Evolutionary conservation across 2,797 vertebrate species (phyloP).

Genomic region (Syngnathus acus): DNA sequence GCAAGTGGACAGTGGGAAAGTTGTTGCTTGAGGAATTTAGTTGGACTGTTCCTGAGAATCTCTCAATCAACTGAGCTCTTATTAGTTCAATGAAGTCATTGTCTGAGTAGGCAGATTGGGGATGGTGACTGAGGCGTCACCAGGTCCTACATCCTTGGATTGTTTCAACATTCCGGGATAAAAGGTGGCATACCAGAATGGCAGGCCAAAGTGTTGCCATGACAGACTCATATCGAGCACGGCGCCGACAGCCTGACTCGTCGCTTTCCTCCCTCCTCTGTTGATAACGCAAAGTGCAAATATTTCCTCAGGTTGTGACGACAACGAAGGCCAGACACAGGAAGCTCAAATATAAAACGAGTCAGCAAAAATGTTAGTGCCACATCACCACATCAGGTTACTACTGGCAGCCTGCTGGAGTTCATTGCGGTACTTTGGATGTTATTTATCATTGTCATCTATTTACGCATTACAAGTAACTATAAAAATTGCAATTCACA

Average conservation of each 20-base stretch:
- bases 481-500: too few relatives aligned
- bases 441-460: background rate
- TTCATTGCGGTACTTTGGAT: background rate
- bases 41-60: background rate
- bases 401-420: background rate
- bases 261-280: conserved; percentile 11
- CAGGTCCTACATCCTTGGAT: background rate
- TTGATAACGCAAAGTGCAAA: conserved; percentile 42
- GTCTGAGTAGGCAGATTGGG: background rate
- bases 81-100: background rate
- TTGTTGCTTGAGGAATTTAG: background rate
- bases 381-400: conserved; percentile 17
- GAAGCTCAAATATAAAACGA: conserved; percentile 7
- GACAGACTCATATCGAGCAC: conserved; percentile 27
- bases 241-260: conserved; percentile 22
- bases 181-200: conserved; percentile 37
- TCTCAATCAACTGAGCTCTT: background rate
- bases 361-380: conserved; percentile 11
- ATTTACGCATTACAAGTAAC: background rate
- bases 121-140: background rate
- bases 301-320: conserved; percentile 35
- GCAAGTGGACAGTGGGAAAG: too few relatives aligned
- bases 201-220: conserved; percentile 33
- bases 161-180: conserved; percentile 31
- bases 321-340: conserved; percentile 14